Evolutionary conservation across 2,797 vertebrate genomes (phyloP).

Genomic region (Cryptoprocta ferox): DNA sequence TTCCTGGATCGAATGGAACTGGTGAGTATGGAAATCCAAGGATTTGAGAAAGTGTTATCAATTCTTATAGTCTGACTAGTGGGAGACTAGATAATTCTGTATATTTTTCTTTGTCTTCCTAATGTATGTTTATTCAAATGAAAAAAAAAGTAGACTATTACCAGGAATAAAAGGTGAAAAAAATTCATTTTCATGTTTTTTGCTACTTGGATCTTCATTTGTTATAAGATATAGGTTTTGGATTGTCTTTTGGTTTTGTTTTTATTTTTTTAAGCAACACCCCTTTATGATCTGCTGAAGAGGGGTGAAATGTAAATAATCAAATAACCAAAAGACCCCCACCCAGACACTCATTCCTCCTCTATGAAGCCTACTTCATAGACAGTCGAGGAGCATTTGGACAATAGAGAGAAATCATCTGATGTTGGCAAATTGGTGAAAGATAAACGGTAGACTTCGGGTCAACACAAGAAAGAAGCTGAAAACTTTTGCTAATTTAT

Average conservation of each 20-base stretch:
- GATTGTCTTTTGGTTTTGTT: neutral
- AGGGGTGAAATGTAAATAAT: neutral
- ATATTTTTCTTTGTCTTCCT: neutral
- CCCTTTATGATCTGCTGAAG: neutral
- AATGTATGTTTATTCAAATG: neutral
- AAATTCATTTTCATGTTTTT: neutral
- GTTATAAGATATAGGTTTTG: neutral
- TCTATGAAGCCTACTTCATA: neutral
- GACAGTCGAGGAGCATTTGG: neutral
- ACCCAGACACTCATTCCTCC: neutral
- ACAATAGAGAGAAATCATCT: neutral
- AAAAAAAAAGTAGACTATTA: neutral
- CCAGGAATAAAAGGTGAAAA: neutral
- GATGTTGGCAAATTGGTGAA: neutral
- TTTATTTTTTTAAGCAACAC: neutral
- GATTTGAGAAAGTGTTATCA: constrained; percentile 58
- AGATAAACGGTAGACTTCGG: neutral
- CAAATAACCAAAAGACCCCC: neutral
- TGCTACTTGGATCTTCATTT: constrained; percentile 17
- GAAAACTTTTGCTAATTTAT: neutral
- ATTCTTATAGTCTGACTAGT: constrained; percentile 55
- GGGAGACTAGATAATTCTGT: constrained; percentile 10
- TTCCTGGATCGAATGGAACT: constrained; percentile 51
- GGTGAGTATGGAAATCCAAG: constrained; percentile 79
- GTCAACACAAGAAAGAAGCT: neutral